Conservation (phyloP, 2,888 invertebrate genomes). For the Caradrina clavipalpis region DNA sequence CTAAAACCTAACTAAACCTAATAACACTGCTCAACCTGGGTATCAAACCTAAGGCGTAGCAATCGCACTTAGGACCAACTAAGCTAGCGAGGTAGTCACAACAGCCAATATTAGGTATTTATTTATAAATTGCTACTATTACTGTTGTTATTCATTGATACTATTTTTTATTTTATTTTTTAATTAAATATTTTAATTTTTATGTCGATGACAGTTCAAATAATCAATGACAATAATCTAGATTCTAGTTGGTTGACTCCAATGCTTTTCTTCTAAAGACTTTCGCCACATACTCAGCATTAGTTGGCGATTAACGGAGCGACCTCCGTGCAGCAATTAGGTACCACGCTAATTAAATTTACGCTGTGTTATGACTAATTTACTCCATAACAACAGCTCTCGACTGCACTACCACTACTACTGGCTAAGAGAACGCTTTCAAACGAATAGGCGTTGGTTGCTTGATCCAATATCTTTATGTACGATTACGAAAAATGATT, state of each 20-base stretch:
- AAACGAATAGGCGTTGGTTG: background rate
- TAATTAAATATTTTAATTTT: too few species aligned
- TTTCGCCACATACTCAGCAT: conserved; percentile 46
- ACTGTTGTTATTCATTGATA: too few species aligned
- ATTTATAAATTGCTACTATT: too few species aligned
- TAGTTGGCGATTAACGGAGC: conserved; percentile 67
- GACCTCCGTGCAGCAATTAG: conserved; percentile 76
- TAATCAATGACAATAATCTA: conserved; percentile 1
- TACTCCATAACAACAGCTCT: conserved; percentile 78
- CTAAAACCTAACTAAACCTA: too few species aligned
- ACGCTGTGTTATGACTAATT: conserved; percentile 86
- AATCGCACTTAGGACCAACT: too few species aligned
- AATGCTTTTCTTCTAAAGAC: conserved; percentile 31
- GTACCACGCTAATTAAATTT: conserved; percentile 86
- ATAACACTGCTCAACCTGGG: too few species aligned
- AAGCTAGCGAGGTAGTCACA: too few species aligned
- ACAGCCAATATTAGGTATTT: too few species aligned
- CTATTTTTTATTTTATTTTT: too few species aligned
- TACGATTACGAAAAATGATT: background rate
- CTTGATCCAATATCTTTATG: background rate
- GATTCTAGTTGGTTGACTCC: background rate
- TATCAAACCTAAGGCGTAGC: too few species aligned
- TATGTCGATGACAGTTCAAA: too few species aligned
- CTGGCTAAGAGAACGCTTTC: conserved; percentile 59
- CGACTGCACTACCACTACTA: conserved; percentile 56